Evolutionary conservation across 1,140 invertebrate species (phyloP), one percentile per base, ranked within the genome.

Genomic region (Anastatus disparis): DNA sequence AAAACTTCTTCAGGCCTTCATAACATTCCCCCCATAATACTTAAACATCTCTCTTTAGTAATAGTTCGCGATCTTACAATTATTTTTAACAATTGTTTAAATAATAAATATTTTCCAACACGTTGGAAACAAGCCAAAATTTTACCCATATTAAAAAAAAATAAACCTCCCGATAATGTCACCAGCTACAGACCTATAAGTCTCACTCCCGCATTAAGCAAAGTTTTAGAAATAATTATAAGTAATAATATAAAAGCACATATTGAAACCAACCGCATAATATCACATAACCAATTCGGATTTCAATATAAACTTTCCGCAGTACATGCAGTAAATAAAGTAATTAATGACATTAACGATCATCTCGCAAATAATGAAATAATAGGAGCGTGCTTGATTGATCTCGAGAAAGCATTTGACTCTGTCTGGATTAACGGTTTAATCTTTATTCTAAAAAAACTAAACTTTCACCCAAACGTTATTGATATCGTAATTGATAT

Each of bases 401-500:
- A 84, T 68, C 72, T 81, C 2, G 74, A 79, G 40, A 79, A 79
- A 35, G 74, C 76, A 1, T 84, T 82, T 50, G 78, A 82, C 55
- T 68, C 68, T 1, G 76, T 81, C 7, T 80, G 76, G 77, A 72
- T 77, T n/a, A 56, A 79, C 2, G 69, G 70, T 63, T 80, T 78
- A 71, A 29, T 78, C 3, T 20, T 35, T 1, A 65, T 56, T 31
- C 56, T 53, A 2, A 52, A 61, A 22, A n/a, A n/a, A n/a, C n/a
- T n/a, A n/a, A n/a, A n/a, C n/a, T 63, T 62, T 13, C 72, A 53
- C n/a, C 6, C 20, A 2, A 26, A 68, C 6, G 24, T 77, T 20
- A 61, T 75, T 0, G 71, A 61, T 58, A 38, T 31, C n/a, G n/a
- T n/a, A n/a, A n/a, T n/a, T n/a, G n/a, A n/a, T 9, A 77, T 74